Percentiles rank a stretch among this genome's conserved stretches.
Conservation (phyloP, 1,140 invertebrate species). For the Leptopilina boulardi region DNA sequence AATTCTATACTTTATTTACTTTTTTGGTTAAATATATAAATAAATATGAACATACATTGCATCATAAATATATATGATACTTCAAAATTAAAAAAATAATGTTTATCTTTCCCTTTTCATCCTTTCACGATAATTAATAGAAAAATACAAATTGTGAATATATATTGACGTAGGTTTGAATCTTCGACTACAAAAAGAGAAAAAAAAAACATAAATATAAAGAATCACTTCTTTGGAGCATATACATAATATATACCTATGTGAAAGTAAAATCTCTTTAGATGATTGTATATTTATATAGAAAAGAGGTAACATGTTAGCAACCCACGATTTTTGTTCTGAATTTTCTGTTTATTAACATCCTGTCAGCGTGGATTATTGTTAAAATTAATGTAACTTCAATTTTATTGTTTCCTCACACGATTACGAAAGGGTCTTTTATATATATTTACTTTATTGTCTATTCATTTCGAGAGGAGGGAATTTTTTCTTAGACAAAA, state of each 20-base stretch:
- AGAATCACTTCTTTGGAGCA: neutral
- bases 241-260: neutral
- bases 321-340: conserved; percentile 11
- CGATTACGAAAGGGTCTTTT: neutral
- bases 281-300: neutral
- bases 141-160: neutral
- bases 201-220: no score
- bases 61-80: no score
- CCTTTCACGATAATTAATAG: neutral
- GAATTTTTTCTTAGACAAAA: neutral
- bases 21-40: no score
- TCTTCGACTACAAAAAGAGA: no score
- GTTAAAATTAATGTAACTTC: neutral
- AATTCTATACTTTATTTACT: no score
- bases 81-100: no score
- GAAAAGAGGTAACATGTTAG: neutral
- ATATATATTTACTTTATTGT: neutral
- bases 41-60: no score
- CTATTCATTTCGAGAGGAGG: neutral
- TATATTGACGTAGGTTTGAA: neutral
- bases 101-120: no score
- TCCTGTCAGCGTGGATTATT: neutral
- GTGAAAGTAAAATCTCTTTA: conserved; percentile 2
- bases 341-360: conserved; percentile 7
- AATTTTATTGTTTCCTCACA: conserved; percentile 17